Conservation (phyloP, 2,888 invertebrate genomes). For the Drosophila nigritarsus region DNA sequence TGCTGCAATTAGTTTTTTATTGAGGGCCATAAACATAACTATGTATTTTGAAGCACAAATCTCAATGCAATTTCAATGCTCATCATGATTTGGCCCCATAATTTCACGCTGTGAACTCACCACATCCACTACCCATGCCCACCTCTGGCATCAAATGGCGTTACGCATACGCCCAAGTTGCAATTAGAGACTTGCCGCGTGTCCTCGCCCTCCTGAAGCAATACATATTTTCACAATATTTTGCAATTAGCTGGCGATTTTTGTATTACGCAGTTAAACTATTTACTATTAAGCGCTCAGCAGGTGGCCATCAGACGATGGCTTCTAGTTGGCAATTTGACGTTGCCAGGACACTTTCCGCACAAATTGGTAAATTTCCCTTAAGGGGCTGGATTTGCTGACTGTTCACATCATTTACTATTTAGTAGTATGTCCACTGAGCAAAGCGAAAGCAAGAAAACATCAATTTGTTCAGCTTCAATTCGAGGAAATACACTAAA, state of each 20-base stretch:
- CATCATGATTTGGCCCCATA: constrained; percentile 48
- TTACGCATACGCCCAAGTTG: constrained; percentile 57
- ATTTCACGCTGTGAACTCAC: constrained; percentile 49
- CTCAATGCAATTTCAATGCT: constrained; percentile 64
- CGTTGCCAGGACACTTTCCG: constrained; percentile 18
- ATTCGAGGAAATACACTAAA: neutral
- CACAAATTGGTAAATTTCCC: constrained; percentile 2
- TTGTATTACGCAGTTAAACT: constrained; percentile 57
- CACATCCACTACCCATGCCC: neutral
- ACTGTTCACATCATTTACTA: neutral
- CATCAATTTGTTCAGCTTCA: neutral
- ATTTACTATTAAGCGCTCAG: constrained; percentile 62
- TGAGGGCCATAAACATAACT: constrained; percentile 6
- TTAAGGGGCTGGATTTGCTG: neutral
- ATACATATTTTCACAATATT: constrained; percentile 53
- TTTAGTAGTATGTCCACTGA: neutral
- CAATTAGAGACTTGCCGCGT: constrained; percentile 37
- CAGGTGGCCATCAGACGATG: constrained; percentile 45
- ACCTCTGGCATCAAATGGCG: neutral
- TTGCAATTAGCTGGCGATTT: constrained; percentile 71
- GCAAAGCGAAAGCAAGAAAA: neutral
- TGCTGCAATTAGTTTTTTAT: constrained; percentile 13
- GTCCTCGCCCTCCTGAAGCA: neutral
- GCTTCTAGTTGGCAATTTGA: constrained; percentile 21
- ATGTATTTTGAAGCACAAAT: constrained; percentile 45